phyloP scores from a whole-genome alignment of 2,888 invertebrate species.

The Podabrus alpinus region DNA sequence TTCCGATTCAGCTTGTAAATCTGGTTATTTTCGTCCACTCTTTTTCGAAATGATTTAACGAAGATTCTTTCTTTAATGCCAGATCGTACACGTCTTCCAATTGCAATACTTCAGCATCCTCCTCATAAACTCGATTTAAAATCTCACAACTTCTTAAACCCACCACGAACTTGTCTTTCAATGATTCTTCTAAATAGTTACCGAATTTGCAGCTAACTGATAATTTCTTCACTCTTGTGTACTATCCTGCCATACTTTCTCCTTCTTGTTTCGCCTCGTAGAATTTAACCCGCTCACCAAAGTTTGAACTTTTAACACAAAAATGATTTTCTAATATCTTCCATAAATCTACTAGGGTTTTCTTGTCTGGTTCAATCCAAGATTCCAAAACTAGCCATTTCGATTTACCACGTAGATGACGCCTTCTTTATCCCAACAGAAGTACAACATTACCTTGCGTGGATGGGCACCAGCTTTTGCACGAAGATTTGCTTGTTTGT shows the following conservation, averaged over 20 bases:
- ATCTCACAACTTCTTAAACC: slow-evolving; percentile 17
- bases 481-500: no score
- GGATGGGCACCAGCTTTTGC: no score
- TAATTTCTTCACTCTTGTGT: not conserved
- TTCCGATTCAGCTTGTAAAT: no score
- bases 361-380: no score
- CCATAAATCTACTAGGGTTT: no score
- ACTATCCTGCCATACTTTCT: not conserved
- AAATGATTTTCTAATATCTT: not conserved
- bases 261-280: not conserved
- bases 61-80: slow-evolving; percentile 18
- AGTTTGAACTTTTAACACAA: not conserved
- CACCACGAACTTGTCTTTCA: slow-evolving; percentile 32
- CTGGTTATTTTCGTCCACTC: no score
- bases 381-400: no score
- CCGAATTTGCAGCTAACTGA: not conserved
- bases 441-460: no score
- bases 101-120: slow-evolving; percentile 1
- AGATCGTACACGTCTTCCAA: slow-evolving; percentile 16
- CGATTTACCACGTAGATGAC: no score
- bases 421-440: no score
- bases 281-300: not conserved
- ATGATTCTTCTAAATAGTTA: slow-evolving; percentile 23
- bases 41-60: no score
- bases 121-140: slow-evolving; percentile 34